These are phyloP conservation scores for Hydrolagus colliei DNA, from an alignment of 2,797 vertebrate species.

Conservation along the genomic window DNA sequence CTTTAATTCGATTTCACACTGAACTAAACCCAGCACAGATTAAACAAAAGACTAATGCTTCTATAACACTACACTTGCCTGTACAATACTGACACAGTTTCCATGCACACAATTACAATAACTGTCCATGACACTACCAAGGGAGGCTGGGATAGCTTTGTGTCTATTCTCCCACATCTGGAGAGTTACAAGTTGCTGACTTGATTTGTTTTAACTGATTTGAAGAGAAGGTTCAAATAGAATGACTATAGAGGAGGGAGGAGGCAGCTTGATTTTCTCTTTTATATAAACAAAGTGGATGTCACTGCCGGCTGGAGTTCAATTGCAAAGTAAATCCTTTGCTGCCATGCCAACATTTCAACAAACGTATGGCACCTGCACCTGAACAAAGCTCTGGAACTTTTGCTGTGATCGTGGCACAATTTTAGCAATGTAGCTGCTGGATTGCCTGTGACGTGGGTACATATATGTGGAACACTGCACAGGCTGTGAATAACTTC, in stretches of 20 bases:
- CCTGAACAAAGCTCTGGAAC: background rate
- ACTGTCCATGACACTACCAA: background rate
- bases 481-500: constrained; percentile 18
- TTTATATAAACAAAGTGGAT: background rate
- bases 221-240: background rate
- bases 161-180: background rate
- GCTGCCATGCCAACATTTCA: background rate
- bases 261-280: background rate
- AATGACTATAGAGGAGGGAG: background rate
- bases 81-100: background rate
- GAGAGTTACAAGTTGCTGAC: background rate
- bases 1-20: background rate
- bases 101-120: background rate
- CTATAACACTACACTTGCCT: background rate
- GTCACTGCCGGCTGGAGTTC: too few species aligned
- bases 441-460: background rate
- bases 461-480: constrained; percentile 3
- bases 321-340: too few species aligned
- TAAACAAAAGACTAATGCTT: background rate
- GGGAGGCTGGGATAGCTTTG: background rate
- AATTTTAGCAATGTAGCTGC: background rate
- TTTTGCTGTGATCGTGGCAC: background rate
- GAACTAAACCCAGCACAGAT: background rate
- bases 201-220: background rate
- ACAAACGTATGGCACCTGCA: background rate